Conservation (phyloP, 2,888 invertebrate species). For the Drosophila testacea region DNA sequence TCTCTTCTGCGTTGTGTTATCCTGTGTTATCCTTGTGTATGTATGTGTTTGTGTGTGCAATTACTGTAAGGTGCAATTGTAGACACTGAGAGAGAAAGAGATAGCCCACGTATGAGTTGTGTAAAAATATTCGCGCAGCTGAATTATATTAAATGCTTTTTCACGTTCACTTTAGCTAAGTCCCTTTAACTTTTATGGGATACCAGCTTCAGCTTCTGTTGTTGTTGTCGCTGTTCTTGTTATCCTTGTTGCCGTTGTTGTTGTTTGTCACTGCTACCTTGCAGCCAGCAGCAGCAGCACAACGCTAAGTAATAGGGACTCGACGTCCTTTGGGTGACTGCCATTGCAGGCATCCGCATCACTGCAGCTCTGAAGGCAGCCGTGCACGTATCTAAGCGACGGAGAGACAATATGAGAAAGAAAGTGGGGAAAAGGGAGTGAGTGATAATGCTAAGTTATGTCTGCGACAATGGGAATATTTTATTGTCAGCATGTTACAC, state of each 20-base stretch:
- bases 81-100: slow-evolving; percentile 62
- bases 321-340: slow-evolving; percentile 41
- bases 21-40: slow-evolving; percentile 51
- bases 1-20: slow-evolving; percentile 24
- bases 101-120: slow-evolving; percentile 30
- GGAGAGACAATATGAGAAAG: background rate
- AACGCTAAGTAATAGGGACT: slow-evolving; percentile 55
- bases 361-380: slow-evolving; percentile 97
- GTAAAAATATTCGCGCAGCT: slow-evolving; percentile 58
- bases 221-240: slow-evolving; percentile 21
- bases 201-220: slow-evolving; percentile 15
- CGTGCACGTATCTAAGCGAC: slow-evolving; percentile 91
- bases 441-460: slow-evolving; percentile 57
- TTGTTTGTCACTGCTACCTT: slow-evolving; percentile 61
- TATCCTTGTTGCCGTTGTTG: slow-evolving; percentile 30
- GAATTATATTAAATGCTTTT: slow-evolving; percentile 70
- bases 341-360: slow-evolving; percentile 96
- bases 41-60: slow-evolving; percentile 43
- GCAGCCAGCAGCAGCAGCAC: slow-evolving; percentile 46
- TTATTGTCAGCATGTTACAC: slow-evolving; percentile 42
- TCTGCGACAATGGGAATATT: slow-evolving; percentile 43
- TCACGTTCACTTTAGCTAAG: slow-evolving; percentile 52
- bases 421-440: background rate
- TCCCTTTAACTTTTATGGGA: slow-evolving; percentile 31
- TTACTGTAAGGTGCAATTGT: slow-evolving; percentile 64